Evolutionary conservation across 1,140 invertebrate genomes (phyloP), one percentile per base, ranked within the genome.

Genomic region (Drosophila seguyi): DNA sequence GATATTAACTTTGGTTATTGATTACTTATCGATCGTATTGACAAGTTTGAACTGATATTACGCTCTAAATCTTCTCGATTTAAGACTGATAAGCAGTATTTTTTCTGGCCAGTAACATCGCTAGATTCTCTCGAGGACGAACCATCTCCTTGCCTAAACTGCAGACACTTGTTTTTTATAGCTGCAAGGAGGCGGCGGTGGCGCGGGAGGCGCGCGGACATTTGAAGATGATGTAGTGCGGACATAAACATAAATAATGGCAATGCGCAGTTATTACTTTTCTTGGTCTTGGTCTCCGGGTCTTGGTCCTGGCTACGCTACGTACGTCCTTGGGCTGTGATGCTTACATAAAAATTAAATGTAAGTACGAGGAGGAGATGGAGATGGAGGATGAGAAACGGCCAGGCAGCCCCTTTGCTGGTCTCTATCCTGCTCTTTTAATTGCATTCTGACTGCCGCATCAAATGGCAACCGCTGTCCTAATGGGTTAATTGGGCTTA

Each of bases 241-340:
- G 84, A 87, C 84, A 87, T 87, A 87, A 87, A 87, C 84, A 87
- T 87, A 87, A 87, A 87, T 87, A 87, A 87, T 87, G 84, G 84
- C 76, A 88, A 88, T 83, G 84, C 84, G 84, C 84, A 87, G 84
- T 87, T 87, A 87, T 87, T 87, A 87, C 84, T 87, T 87, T 87
- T 75, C 75, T 65, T 65, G 71, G 62, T 67, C 73, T 63, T 50
- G 29, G 25, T 44, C 56, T 42, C 42, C 34, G 41, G 18, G 58
- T 34, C 52, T 20, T 22, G 38, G 52, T 52, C 22, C 3, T 55
- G n/a, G 45, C 55, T 36, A 55, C 47, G 56, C 61, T n/a, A n/a
- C 38, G 45, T 52, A 52, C 76, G 59, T 84, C 76, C 81, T 78
- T 77, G 62, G 75, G 75, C 75, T 74, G 82, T 71, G 67, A 71